These are phyloP conservation scores for Orthosia incerta DNA, from an alignment of 2,888 invertebrate species.

Conservation along the genomic window DNA sequence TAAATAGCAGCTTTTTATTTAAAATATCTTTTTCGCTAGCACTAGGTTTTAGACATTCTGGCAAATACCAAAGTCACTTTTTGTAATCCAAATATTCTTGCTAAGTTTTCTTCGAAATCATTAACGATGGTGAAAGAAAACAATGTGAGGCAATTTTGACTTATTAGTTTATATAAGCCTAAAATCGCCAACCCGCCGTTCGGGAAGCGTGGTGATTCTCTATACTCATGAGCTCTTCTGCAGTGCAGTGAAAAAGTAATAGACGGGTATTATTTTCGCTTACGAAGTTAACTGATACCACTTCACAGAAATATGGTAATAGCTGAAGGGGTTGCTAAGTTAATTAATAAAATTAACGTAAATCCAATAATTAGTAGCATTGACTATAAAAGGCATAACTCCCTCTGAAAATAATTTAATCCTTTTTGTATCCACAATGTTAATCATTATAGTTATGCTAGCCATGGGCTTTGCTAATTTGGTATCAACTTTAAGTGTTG, in stretches of 20 bases:
- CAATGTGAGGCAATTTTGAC: background rate
- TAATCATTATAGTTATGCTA: constrained; percentile 37
- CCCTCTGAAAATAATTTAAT: constrained; percentile 12
- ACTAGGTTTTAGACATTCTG: too few species aligned
- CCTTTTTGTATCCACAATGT: constrained; percentile 40
- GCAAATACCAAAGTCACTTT: background rate
- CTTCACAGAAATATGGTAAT: constrained; percentile 45
- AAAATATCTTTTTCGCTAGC: background rate
- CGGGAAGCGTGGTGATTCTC: background rate
- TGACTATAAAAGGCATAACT: constrained; percentile 45
- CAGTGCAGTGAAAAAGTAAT: background rate
- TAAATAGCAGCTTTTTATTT: constrained; percentile 44
- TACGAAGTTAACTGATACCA: background rate
- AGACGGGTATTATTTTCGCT: background rate
- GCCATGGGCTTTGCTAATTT: constrained; percentile 8
- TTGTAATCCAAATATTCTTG: background rate
- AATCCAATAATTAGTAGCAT: constrained; percentile 30
- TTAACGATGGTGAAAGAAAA: background rate
- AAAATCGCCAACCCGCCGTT: background rate
- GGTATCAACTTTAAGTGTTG: constrained; percentile 32
- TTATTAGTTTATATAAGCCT: background rate
- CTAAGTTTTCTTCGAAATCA: background rate
- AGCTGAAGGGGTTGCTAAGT: constrained; percentile 33
- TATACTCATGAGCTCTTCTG: background rate
- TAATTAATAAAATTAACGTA: constrained; percentile 53